These are phyloP conservation scores for Steatocranus sp. DNA, from an alignment of 2,797 vertebrate genomes.

Conservation along the genomic window DNA sequence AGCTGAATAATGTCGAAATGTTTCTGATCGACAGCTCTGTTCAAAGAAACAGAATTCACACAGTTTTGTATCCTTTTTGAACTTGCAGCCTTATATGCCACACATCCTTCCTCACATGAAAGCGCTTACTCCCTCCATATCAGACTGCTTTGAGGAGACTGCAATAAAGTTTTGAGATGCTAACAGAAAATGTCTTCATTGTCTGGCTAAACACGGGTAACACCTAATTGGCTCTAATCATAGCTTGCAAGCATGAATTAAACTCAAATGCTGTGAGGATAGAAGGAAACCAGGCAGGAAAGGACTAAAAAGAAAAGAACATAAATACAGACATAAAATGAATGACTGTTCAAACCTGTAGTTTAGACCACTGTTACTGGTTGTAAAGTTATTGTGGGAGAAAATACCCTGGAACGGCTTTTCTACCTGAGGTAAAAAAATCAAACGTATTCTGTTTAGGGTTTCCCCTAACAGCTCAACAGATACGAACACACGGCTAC, in stretches of 20 bases:
- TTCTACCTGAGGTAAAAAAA: neutral
- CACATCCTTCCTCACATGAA: conserved; percentile 27
- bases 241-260: neutral
- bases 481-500: neutral
- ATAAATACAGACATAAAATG: neutral
- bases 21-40: neutral
- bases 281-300: neutral
- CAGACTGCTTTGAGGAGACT: conserved; percentile 39
- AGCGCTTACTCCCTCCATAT: conserved; percentile 39
- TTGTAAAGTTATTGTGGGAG: neutral
- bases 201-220: conserved; percentile 1
- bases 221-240: neutral
- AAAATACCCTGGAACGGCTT: neutral
- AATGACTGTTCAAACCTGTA: neutral
- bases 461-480: neutral
- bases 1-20: conserved; percentile 29
- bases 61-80: conserved; percentile 12
- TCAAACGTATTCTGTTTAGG: neutral
- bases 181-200: conserved; percentile 12
- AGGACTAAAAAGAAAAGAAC: neutral
- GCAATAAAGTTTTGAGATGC: conserved; percentile 56
- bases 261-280: neutral
- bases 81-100: neutral
- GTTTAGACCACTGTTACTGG: neutral
- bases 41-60: neutral